Conservation (phyloP, 2,113 vertebrate genomes). For the Phylloscopus whistleri region DNA sequence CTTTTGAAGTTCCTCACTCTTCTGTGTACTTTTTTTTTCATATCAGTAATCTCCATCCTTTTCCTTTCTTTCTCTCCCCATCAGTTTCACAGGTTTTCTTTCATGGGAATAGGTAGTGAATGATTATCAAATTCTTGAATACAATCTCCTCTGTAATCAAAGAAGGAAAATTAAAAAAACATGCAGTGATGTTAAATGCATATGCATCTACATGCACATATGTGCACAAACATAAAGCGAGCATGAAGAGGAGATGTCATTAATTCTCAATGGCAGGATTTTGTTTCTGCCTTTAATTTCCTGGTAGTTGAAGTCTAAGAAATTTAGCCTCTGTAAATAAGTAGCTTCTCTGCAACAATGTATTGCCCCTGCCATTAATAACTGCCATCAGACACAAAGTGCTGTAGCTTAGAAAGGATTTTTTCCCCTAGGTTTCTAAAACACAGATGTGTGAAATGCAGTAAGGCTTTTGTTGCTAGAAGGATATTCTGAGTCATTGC, state of each 20-base stretch:
- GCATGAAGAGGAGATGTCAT: neutral
- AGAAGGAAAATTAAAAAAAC: neutral
- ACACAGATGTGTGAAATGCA: neutral
- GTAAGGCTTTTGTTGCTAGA: neutral
- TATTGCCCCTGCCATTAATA: neutral
- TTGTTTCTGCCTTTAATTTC: neutral
- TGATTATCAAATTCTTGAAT: neutral
- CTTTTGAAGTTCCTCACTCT: neutral
- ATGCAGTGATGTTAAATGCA: neutral
- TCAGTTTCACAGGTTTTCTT: neutral
- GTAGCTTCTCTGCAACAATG: neutral
- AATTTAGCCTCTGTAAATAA: neutral
- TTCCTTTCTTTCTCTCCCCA: neutral
- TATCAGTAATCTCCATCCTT: neutral
- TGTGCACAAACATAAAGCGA: neutral
- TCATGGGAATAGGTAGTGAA: neutral
- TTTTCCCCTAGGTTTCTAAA: neutral
- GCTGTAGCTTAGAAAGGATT: neutral
- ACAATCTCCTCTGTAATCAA: neutral
- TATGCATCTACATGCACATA: neutral
- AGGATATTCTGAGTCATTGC: neutral
- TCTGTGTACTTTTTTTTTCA: fast-evolving
- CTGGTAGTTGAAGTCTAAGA: neutral
- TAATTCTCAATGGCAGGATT: neutral
- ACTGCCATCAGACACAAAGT: neutral